Base-by-base conservation (phyloP, 1,140 invertebrate genomes). In the Tribolium madens region DNA sequence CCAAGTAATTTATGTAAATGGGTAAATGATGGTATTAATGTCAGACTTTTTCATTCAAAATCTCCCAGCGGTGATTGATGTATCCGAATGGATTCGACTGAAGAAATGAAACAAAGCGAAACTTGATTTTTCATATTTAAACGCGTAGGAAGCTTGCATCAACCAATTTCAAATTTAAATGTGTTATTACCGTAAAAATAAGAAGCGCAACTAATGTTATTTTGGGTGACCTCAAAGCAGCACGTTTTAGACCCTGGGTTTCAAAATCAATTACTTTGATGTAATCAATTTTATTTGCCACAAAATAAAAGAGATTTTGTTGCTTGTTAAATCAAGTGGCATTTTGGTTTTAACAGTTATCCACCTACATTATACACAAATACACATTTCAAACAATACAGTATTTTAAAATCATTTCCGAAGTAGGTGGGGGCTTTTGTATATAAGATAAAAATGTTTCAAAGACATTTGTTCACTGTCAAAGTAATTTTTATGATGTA, bases 1-100 rank as follows among this genome's bases (percentile, higher is more conserved):
- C 57, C 12, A 21, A 12, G 57, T 68, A 48, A 75, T 60, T 60
- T 75, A 60, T 75, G 53, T 48, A 48, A 60, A 74, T 60, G 53
- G 36, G 47, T 74, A 47, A 74, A 74, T 57, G 50, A 74, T 57
- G 50, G 53, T 74, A 74, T 74, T 74, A 74, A 53, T 33, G 21
- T 74, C 36, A 60, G 52, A 42, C 12, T 36, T 36, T 60, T 57
- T 64, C 57, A 64, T 64, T 64, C 21, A 64, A 64, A 64, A 64
- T 64, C 53, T 74, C 33, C 10, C 47, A 42, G 7, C 15, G 15
- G 52, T 57, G 50, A 74, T 74, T 57, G 53, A 57, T 74, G 50
- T 57, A 74, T 74, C 57, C 26, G 57, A 64, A 64, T 12, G 57
- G 57, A 64, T 33, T 64, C 57, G 26, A 64, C 53, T 10, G 17